Percentiles rank a stretch among this genome's conserved stretches.
These are phyloP conservation scores for Andrena cerasifolii DNA, from an alignment of 1,140 invertebrate genomes.

Conservation along the genomic window DNA sequence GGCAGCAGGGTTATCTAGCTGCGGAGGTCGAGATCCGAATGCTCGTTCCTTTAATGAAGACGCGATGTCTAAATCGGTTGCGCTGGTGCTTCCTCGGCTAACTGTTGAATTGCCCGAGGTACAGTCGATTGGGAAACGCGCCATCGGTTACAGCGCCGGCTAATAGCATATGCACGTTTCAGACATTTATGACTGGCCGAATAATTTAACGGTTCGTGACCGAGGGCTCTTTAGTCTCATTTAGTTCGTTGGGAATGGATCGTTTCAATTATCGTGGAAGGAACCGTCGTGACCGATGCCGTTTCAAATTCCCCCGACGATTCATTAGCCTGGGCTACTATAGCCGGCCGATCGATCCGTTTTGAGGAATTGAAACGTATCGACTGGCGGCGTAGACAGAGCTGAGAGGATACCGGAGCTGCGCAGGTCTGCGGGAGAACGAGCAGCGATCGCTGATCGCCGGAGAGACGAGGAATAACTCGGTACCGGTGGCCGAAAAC, in stretches of 20 bases:
- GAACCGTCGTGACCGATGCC: constrained; percentile 52
- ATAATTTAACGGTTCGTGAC: constrained; percentile 62
- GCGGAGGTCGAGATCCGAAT: not conserved
- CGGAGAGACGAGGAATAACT: not conserved
- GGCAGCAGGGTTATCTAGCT: constrained; percentile 38
- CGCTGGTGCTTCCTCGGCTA: too few species aligned
- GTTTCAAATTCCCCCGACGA: constrained; percentile 50
- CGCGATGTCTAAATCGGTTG: not conserved
- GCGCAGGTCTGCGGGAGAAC: too few species aligned
- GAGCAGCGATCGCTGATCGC: too few species aligned
- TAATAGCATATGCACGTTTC: constrained; percentile 23
- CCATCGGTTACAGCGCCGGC: not conserved
- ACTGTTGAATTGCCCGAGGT: too few species aligned
- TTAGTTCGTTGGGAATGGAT: constrained; percentile 55
- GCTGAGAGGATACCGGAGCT: too few species aligned
- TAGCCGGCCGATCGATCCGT: too few species aligned
- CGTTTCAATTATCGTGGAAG: constrained; percentile 61
- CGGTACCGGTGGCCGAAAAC: not conserved
- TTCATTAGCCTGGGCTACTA: not conserved
- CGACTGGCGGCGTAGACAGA: too few species aligned
- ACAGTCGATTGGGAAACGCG: too few species aligned
- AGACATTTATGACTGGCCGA: constrained; percentile 36
- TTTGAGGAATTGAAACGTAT: too few species aligned
- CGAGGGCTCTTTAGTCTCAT: constrained; percentile 32
- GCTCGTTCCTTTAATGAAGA: constrained; percentile 20